Evolutionary conservation across 2,113 vertebrate species (phyloP).

Genomic region (Geothlypis trichas): DNA sequence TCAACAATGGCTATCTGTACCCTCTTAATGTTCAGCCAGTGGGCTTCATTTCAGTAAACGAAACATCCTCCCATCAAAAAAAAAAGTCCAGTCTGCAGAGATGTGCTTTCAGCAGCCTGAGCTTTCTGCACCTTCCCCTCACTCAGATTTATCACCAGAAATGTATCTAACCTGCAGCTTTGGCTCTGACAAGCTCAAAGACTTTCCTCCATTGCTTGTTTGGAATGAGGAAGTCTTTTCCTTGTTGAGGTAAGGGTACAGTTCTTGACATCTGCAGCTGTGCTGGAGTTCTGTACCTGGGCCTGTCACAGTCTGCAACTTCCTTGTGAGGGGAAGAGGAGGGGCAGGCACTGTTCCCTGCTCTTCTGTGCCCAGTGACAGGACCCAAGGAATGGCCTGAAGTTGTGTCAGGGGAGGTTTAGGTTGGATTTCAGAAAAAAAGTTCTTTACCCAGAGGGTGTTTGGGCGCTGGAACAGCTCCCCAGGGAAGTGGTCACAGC

Average conservation of each 20-base stretch:
- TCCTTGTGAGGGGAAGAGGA: not conserved
- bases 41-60: not conserved
- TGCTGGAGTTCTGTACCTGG: accelerated
- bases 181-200: not conserved
- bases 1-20: not conserved
- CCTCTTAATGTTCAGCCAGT: not conserved
- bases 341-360: not conserved
- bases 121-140: not conserved
- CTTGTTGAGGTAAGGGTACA: not conserved
- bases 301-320: not conserved
- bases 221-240: too few species aligned
- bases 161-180: not conserved
- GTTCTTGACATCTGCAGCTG: not conserved
- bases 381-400: not conserved
- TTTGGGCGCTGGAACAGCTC: not conserved
- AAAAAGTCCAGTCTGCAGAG: not conserved
- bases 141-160: not conserved
- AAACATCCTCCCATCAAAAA: not conserved
- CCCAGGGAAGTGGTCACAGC: not conserved
- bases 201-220: not conserved
- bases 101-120: not conserved
- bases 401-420: too few species aligned
- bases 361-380: not conserved
- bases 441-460: not conserved
- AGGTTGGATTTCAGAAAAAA: not conserved